Percentiles rank a stretch among this genome's conserved stretches.
Evolutionary conservation across 2,888 invertebrate genomes (phyloP).

Genomic region (Hypselothyrea guttata): DNA sequence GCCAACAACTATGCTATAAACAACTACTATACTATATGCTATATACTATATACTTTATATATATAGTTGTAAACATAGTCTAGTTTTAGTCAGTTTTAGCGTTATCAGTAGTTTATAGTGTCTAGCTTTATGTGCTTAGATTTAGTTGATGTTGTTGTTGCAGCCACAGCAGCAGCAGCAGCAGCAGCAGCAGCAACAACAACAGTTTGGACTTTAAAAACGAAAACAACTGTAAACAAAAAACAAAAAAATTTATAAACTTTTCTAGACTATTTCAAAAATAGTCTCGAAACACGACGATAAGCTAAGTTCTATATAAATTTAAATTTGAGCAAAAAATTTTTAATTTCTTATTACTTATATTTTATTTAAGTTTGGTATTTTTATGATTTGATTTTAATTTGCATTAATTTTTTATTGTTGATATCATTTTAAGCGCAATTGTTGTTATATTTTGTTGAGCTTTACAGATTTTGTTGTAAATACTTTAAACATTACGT

Average conservation of each 20-base stretch:
- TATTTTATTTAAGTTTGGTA: conserved; percentile 4
- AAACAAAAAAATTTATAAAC: conserved; percentile 67
- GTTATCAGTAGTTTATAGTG: conserved; percentile 31
- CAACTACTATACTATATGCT: conserved; percentile 11
- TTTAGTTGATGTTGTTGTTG: conserved; percentile 51
- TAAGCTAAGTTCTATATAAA: conserved; percentile 54
- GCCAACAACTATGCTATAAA: conserved; percentile 1
- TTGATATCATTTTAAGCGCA: conserved; percentile 71
- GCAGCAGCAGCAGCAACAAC: no score
- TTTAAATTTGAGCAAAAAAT: conserved; percentile 36
- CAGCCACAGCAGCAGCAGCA: conserved; percentile 3
- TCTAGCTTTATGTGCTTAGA: conserved; percentile 26
- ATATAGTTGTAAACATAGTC: conserved; percentile 23
- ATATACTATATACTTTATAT: conserved; percentile 11
- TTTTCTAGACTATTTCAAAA: conserved; percentile 70
- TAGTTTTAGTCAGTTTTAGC: conserved; percentile 42
- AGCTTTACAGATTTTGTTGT: conserved; percentile 9
- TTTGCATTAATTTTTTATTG: conserved; percentile 51
- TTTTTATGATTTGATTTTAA: conserved; percentile 28
- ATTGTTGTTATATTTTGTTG: conserved; percentile 57
- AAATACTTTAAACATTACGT: conserved; percentile 15
- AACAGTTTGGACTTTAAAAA: conserved; percentile 54
- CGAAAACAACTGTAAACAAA: no score
- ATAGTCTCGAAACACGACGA: conserved; percentile 58
- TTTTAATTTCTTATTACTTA: conserved; percentile 15